A percentile compares a stretch with the other conserved stretches of the same genome.
These are phyloP conservation scores for Phocoena sinus DNA, from an alignment of 2,113 vertebrate genomes.

Conservation along the genomic window DNA sequence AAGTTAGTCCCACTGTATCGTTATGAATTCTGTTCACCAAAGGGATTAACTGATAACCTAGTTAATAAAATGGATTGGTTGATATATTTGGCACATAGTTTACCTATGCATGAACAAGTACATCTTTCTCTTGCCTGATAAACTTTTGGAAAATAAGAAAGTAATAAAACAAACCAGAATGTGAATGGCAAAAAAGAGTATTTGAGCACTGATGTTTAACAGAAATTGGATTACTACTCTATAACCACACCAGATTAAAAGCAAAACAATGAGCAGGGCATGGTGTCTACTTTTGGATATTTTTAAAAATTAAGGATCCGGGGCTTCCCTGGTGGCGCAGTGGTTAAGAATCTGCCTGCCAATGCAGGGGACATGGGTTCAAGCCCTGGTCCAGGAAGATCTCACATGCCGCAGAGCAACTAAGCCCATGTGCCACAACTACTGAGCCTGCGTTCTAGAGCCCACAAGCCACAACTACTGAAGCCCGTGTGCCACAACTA, in stretches of 20 bases:
- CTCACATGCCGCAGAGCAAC: no score
- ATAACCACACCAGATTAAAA: neutral
- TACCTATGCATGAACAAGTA: neutral
- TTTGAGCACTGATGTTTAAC: neutral
- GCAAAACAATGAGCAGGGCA: neutral
- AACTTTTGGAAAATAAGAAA: conserved; percentile 38
- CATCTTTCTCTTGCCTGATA: neutral
- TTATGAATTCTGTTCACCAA: neutral
- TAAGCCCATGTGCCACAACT: no score
- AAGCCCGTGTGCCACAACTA: no score
- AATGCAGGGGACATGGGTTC: no score
- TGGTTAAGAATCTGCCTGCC: no score
- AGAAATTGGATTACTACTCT: neutral
- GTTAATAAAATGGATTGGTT: conserved; percentile 24
- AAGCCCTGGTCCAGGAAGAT: no score
- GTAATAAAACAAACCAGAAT: neutral
- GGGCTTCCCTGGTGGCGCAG: no score
- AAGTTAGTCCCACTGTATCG: neutral
- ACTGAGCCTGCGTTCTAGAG: no score
- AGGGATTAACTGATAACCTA: neutral
- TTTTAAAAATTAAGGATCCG: neutral
- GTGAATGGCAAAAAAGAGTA: neutral
- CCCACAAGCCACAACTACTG: no score
- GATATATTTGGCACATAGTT: neutral
- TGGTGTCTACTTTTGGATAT: neutral